Percentiles rank a stretch among this genome's conserved stretches.
phyloP scores from a whole-genome alignment of 2,888 invertebrate species.

The Cephus sareptanus region DNA sequence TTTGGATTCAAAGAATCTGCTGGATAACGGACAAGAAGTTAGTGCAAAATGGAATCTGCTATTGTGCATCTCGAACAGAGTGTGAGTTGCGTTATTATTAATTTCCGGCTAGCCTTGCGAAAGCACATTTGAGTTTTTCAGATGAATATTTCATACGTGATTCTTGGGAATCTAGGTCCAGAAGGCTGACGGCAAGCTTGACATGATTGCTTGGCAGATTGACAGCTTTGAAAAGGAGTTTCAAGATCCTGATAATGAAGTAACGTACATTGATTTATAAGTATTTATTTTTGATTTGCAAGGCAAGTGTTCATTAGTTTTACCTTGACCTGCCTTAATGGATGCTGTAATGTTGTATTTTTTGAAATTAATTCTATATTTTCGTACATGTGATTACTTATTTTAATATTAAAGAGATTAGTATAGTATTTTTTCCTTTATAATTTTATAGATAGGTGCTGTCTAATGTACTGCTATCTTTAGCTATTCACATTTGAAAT shows the following conservation, averaged over 20 bases:
- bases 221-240: constrained; percentile 77
- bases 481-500: not conserved
- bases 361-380: not conserved
- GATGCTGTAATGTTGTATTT: not conserved
- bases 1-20: not conserved
- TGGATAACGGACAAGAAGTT: not conserved
- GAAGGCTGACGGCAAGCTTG: constrained; percentile 78
- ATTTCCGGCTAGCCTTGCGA: not conserved
- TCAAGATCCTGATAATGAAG: constrained; percentile 68
- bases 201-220: constrained; percentile 80
- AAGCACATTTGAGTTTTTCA: not conserved
- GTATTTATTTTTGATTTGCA: not conserved
- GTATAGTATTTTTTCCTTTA: not conserved
- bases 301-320: not conserved
- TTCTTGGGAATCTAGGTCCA: constrained; percentile 71
- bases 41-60: constrained; percentile 51
- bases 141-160: not conserved
- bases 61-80: constrained; percentile 57
- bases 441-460: not conserved
- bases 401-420: not conserved
- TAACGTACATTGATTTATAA: constrained; percentile 39
- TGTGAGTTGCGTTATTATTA: constrained; percentile 37
- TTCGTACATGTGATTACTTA: not conserved
- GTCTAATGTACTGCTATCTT: not conserved
- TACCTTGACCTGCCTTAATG: not conserved